These are phyloP conservation scores for Sinhomidia bicolor DNA, from an alignment of 2,888 invertebrate genomes.

Conservation along the genomic window DNA sequence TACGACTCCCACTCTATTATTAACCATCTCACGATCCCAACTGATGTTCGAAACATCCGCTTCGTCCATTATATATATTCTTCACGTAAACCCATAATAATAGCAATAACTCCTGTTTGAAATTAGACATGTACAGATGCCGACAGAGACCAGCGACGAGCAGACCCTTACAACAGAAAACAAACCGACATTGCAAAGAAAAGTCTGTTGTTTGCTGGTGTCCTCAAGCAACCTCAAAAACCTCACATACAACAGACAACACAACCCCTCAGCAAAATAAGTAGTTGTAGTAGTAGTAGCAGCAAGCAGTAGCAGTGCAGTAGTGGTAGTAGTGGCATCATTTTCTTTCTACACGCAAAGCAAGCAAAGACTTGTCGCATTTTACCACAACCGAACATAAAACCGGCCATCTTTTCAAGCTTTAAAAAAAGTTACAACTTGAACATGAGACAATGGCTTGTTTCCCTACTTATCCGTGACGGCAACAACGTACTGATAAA, in stretches of 20 bases:
- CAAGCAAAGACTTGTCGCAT: not conserved
- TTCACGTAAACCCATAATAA: conserved; percentile 34
- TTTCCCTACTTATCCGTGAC: not conserved
- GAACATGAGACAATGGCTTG: not conserved
- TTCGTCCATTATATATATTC: conserved; percentile 30
- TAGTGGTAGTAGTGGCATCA: not conserved
- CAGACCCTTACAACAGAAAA: conserved; percentile 8
- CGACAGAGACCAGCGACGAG: not conserved
- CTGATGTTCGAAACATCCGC: conserved; percentile 61
- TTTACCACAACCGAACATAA: conserved; percentile 11
- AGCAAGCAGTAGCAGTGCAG: not conserved
- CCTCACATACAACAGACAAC: conserved; percentile 19
- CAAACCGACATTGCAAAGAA: not conserved
- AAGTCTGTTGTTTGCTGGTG: conserved; percentile 8
- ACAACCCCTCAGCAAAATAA: not conserved
- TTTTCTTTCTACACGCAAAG: not conserved
- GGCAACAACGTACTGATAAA: not conserved
- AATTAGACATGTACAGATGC: conserved; percentile 30
- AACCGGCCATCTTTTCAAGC: not conserved
- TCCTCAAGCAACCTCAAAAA: conserved; percentile 55
- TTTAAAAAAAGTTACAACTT: not conserved
- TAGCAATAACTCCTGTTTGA: not conserved
- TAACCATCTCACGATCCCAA: conserved; percentile 65
- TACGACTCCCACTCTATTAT: not conserved
- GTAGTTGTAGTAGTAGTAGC: not conserved